Conservation (phyloP, 2,888 invertebrate species). For the Pseudanteris insignis region DNA sequence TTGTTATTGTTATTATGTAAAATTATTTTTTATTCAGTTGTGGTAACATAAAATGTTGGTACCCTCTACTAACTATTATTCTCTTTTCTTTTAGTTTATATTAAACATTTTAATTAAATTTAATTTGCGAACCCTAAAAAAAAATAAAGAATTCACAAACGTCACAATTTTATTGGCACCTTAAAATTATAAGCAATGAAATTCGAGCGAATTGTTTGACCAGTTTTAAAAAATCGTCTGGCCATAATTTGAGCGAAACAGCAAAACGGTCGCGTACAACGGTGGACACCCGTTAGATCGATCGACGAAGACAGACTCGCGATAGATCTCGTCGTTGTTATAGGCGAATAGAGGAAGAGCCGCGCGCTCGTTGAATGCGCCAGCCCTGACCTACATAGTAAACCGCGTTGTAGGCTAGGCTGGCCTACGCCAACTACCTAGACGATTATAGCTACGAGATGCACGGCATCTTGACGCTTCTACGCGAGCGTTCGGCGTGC, state of each 20-base stretch:
- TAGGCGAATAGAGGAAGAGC: slow-evolving; percentile 61
- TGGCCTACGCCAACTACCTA: slow-evolving; percentile 55
- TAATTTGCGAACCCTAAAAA: no score
- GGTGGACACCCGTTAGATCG: slow-evolving; percentile 35
- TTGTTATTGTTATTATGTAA: no score
- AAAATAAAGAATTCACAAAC: no score
- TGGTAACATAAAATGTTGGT: no score
- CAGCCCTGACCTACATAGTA: slow-evolving; percentile 67
- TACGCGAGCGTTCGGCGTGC: slow-evolving; percentile 34
- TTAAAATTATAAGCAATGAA: no score
- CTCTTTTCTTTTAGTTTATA: no score
- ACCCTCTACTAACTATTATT: no score
- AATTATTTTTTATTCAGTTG: no score
- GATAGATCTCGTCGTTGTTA: slow-evolving; percentile 29
- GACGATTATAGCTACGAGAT: slow-evolving; percentile 48
- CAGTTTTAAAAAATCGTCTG: slow-evolving; percentile 2
- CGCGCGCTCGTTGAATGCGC: slow-evolving; percentile 63
- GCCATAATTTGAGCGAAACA: no score
- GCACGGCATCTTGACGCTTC: slow-evolving; percentile 33
- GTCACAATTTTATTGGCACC: no score
- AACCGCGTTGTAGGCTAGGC: slow-evolving; percentile 64
- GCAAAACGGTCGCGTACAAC: no score
- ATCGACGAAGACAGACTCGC: slow-evolving; percentile 34
- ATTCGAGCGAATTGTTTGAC: slow-evolving; percentile 7
- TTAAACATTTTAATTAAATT: no score